phyloP scores from a whole-genome alignment of 2,888 invertebrate genomes.

The Selenia dentaria region DNA sequence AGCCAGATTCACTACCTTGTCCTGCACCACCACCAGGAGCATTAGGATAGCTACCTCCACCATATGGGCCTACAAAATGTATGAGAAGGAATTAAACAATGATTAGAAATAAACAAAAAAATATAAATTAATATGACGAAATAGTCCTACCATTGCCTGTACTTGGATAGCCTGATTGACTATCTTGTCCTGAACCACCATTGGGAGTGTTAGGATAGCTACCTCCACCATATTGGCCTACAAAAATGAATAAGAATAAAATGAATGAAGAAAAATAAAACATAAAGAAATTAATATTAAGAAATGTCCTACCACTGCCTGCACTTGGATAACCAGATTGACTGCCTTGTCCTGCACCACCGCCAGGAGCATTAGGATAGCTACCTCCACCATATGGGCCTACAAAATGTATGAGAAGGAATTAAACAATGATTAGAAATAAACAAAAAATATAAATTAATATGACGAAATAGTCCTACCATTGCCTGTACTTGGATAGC shows the following conservation, averaged over 20 bases:
- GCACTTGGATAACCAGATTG: slow-evolving; percentile 3
- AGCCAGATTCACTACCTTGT: slow-evolving; percentile 12
- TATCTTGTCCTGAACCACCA: slow-evolving; percentile 9
- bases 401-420: slow-evolving; percentile 9
- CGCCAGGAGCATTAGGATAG: slow-evolving; percentile 7
- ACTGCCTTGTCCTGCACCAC: too few species aligned
- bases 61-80: slow-evolving; percentile 11
- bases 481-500: slow-evolving; percentile 10
- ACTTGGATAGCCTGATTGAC: slow-evolving; percentile 17
- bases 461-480: slow-evolving; percentile 6
- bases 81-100: not conserved
- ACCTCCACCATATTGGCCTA: slow-evolving; percentile 17
- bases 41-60: slow-evolving; percentile 8
- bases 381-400: slow-evolving; percentile 13
- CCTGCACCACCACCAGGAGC: slow-evolving; percentile 3
- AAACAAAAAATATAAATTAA: not conserved
- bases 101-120: not conserved
- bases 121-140: not conserved
- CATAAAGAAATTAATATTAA: too few species aligned
- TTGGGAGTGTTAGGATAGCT: slow-evolving; percentile 1
- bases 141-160: slow-evolving; percentile 10
- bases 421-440: not conserved
- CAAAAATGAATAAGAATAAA: too few species aligned
- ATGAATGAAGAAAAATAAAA: too few species aligned
- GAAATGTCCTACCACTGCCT: too few species aligned